Conservation (phyloP, 2,113 vertebrate genomes). For the Notothenia coriiceps region DNA sequence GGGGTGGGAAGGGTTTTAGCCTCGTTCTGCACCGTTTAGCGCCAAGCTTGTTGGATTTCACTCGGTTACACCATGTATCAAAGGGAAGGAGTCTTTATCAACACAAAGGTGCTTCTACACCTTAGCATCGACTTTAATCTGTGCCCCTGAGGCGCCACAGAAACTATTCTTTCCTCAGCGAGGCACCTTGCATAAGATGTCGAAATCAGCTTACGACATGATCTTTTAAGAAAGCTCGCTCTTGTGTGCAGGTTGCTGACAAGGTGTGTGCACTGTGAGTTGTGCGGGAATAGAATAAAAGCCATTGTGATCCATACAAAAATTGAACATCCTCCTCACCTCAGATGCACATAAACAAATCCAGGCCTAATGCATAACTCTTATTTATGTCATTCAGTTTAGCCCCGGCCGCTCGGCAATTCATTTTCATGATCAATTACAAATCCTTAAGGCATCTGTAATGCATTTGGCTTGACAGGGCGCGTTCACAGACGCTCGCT, state of each 20-base stretch:
- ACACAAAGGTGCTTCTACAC: constrained; percentile 77
- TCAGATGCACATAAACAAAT: constrained; percentile 72
- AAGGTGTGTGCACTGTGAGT: constrained; percentile 43
- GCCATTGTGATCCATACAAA: constrained; percentile 62
- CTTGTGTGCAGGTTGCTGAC: constrained; percentile 57
- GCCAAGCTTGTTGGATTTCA: constrained; percentile 73
- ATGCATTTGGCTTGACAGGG: constrained; percentile 75
- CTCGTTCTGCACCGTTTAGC: constrained; percentile 56
- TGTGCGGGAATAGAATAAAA: constrained; percentile 17
- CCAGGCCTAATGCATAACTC: constrained; percentile 78
- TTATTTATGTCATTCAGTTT: constrained; percentile 85
- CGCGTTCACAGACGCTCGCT: constrained; percentile 46
- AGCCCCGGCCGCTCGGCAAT: constrained; percentile 74
- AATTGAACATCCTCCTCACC: constrained; percentile 48
- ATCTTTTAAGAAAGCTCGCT: constrained; percentile 73
- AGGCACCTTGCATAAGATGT: constrained; percentile 75
- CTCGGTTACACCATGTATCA: constrained; percentile 78
- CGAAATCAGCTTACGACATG: constrained; percentile 77
- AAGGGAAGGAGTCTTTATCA: constrained; percentile 64
- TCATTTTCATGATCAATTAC: constrained; percentile 87
- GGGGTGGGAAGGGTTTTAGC: constrained; percentile 37
- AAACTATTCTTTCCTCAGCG: constrained; percentile 64
- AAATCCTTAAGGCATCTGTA: constrained; percentile 80
- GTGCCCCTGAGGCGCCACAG: constrained; percentile 60
- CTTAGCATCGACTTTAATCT: constrained; percentile 75